Percentiles rank a stretch among this genome's conserved stretches.
Evolutionary conservation across 2,113 vertebrate species (phyloP).

Genomic region (Jacana jacana): DNA sequence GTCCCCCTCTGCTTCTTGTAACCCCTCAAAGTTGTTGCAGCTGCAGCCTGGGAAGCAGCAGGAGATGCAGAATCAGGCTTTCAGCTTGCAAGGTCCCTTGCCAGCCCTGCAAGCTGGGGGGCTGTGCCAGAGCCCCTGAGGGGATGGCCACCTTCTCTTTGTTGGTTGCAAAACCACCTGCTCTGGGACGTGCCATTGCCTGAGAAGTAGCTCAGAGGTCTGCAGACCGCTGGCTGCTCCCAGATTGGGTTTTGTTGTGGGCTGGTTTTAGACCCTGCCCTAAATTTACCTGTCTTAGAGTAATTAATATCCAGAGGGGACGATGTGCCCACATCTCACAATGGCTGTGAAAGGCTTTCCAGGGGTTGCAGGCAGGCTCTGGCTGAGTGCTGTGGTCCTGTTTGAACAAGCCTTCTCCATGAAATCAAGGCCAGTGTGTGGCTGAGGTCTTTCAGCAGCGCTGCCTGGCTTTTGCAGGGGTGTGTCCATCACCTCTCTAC

Average conservation of each 20-base stretch:
- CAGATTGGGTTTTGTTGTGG: accelerated
- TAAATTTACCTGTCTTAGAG: background rate
- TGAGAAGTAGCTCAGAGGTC: background rate
- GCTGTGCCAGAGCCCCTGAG: background rate
- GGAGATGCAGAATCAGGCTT: background rate
- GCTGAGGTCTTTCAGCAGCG: accelerated
- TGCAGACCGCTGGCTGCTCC: background rate
- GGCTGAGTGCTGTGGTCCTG: background rate
- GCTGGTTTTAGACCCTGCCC: background rate
- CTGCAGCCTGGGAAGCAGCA: background rate
- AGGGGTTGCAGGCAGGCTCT: background rate
- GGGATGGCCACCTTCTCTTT: background rate
- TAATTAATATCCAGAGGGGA: background rate
- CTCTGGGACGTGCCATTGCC: background rate
- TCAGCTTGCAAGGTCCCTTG: background rate
- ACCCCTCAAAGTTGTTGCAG: background rate
- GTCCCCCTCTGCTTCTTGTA: background rate
- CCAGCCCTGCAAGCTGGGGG: background rate
- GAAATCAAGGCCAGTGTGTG: background rate
- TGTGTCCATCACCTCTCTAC: accelerated
- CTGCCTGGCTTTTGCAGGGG: background rate
- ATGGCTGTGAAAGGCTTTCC: background rate
- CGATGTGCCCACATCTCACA: background rate
- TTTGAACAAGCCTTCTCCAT: background rate
- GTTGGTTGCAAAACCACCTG: background rate